Percentiles rank a stretch among this genome's conserved stretches.
These are phyloP conservation scores for Mesoligia furuncula DNA, from an alignment of 2,888 invertebrate genomes.

Conservation along the genomic window DNA sequence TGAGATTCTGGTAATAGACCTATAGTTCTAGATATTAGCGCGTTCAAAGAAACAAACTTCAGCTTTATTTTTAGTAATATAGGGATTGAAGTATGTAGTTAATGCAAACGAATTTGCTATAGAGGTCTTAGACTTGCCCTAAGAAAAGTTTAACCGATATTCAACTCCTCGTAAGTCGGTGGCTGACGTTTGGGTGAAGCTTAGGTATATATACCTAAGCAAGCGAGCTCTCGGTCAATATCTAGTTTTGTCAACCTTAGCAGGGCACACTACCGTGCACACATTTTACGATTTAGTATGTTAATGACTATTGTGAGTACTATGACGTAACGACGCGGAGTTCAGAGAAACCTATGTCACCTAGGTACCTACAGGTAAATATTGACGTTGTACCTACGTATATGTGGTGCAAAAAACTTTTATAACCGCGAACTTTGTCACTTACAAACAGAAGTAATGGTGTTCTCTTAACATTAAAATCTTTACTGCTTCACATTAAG, in stretches of 20 bases:
- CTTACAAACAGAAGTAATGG: constrained; percentile 20
- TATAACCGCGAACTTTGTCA: constrained; percentile 30
- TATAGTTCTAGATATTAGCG: too few species aligned
- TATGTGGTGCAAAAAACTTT: constrained; percentile 33
- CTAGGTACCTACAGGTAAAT: constrained; percentile 22
- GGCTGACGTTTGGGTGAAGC: not conserved
- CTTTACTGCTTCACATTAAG: constrained; percentile 29
- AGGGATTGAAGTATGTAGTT: not conserved
- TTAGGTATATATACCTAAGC: not conserved
- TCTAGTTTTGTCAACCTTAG: constrained; percentile 26
- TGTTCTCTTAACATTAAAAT: constrained; percentile 19
- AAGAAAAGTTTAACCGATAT: not conserved
- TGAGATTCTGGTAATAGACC: too few species aligned
- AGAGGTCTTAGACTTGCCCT: not conserved
- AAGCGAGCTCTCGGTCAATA: not conserved
- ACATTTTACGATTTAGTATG: constrained; percentile 11
- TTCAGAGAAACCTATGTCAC: constrained; percentile 42
- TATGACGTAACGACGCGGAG: constrained; percentile 34
- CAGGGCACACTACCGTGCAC: constrained; percentile 22
- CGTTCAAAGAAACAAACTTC: too few species aligned
- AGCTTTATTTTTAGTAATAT: too few species aligned
- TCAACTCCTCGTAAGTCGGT: not conserved
- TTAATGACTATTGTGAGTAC: constrained; percentile 39
- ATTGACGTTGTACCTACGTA: constrained; percentile 29
- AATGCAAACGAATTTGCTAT: not conserved